A percentile compares a stretch with the other conserved stretches of the same genome.
Conservation (phyloP, 2,113 vertebrate species). For the Tragelaphus scriptus region DNA sequence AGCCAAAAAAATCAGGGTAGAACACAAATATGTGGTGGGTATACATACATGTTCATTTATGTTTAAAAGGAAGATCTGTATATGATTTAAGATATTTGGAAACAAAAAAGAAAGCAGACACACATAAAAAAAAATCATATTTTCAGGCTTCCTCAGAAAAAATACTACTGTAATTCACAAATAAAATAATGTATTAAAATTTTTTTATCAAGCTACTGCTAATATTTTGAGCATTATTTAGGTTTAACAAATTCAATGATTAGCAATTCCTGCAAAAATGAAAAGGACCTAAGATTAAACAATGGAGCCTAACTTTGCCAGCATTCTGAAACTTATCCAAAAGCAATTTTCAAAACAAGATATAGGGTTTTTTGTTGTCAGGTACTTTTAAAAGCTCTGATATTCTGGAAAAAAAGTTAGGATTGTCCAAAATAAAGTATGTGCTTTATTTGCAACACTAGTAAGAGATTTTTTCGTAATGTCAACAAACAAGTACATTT, state of each 20-base stretch:
- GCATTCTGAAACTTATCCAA: neutral
- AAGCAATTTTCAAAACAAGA: neutral
- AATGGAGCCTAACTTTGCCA: neutral
- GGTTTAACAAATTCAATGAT: neutral
- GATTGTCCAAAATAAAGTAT: neutral
- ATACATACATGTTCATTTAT: conserved; percentile 63
- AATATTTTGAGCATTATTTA: neutral
- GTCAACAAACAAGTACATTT: neutral
- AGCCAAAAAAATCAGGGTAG: conserved; percentile 72
- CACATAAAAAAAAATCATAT: conserved; percentile 71
- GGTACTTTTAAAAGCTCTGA: neutral
- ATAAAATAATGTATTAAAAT: neutral
- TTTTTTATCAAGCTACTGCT: neutral
- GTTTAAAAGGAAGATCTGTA: conserved; percentile 64
- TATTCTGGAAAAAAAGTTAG: neutral
- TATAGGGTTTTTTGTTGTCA: neutral
- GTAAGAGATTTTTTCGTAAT: neutral
- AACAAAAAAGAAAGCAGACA: conserved; percentile 58
- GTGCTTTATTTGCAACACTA: neutral
- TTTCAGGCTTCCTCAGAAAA: conserved; percentile 58
- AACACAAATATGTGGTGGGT: conserved; percentile 64
- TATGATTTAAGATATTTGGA: conserved; percentile 74
- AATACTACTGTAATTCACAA: neutral
- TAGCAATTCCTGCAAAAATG: neutral
- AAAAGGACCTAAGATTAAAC: neutral